Evolutionary conservation across 2,888 invertebrate species (phyloP), one percentile per base, ranked within the genome.

Genomic region (Microplitis manilae): DNA sequence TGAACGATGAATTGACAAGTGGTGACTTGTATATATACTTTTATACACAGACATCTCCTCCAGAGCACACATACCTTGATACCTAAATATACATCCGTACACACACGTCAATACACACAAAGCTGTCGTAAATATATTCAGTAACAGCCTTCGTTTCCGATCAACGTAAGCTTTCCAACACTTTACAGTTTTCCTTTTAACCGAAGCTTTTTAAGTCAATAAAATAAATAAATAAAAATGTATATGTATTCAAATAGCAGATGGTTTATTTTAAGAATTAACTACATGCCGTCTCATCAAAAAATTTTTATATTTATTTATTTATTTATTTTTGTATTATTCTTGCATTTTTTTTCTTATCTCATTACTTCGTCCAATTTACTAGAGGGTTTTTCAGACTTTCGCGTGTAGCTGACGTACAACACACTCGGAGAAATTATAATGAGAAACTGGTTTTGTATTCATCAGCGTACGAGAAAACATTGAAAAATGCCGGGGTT

Each of bases 321-420:
- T n/a, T 9, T 7, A 39, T 60, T n/a, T 70, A 13, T 59, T 30
- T 70, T 59, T 6, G 40, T 59, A 30, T 30, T 30, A 30, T 30
- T 30, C 30, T 30, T 30, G 4, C 30, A 2, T 30, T 30, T 30
- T 30, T 30, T 30, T 70, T 70, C 2, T 13, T 60, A n/a, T 70
- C 70, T 70, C 70, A 70, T 70, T 70, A 70, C 59, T 6, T 15
- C 59, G 20, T 70, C 30, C 59, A 70, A 70, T 70, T 69, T 69
- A 50, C 15, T 59, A 13, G 13, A 59, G 59, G 17, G 9, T 59
- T n/a, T 15, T 30, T 6, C 9, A 5, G 13, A 30, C 30, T 59
- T 13, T 9, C 13, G 60, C 17, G 8, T 70, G 70, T 20, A 60
- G 17, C 30, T 70, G 70, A 70, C n/a, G n/a, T 17, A 59, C 5